phyloP scores from a whole-genome alignment of 2,797 vertebrate genomes.

The Danio kyathit region DNA sequence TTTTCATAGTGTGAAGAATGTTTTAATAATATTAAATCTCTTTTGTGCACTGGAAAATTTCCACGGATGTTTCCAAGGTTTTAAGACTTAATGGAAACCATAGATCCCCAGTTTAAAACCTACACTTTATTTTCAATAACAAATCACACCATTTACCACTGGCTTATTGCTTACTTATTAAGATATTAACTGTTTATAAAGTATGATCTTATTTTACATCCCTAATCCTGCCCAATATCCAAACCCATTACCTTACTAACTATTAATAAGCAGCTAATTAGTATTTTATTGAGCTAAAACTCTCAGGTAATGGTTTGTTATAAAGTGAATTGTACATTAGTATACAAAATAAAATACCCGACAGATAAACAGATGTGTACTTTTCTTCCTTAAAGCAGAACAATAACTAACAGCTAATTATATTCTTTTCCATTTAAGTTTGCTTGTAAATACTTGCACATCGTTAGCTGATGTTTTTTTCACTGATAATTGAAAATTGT shows the following conservation, averaged over 20 bases:
- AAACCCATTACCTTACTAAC: no score
- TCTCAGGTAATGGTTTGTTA: no score
- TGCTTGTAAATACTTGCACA: not conserved
- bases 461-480: not conserved
- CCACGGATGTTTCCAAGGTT: not conserved
- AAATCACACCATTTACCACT: no score
- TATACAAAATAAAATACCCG: not conserved
- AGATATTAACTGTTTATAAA: no score
- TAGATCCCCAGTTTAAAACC: not conserved
- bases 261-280: no score
- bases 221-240: no score
- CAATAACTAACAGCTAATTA: not conserved
- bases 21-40: not conserved
- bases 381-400: not conserved
- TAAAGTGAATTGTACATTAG: no score
- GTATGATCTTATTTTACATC: no score
- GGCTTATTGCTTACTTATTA: no score
- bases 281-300: no score
- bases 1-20: not conserved
- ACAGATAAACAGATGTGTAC: not conserved
- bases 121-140: not conserved
- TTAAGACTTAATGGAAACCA: not conserved
- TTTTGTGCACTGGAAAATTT: not conserved
- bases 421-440: not conserved
- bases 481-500: not conserved